These are phyloP conservation scores for Lithophane semibrunnea DNA, from an alignment of 2,888 invertebrate genomes.

Conservation along the genomic window DNA sequence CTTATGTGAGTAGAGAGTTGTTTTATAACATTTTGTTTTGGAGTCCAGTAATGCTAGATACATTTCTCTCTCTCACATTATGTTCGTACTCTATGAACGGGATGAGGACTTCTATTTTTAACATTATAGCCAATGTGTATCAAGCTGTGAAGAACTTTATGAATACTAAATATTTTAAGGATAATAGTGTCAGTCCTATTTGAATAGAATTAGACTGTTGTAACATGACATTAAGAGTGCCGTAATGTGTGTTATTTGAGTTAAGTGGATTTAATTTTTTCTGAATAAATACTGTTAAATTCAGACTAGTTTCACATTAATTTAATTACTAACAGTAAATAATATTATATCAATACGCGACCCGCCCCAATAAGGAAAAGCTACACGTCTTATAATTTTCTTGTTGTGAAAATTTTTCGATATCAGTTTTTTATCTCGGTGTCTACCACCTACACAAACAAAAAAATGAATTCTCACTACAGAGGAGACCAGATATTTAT, in stretches of 20 bases:
- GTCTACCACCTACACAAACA: conserved; percentile 27
- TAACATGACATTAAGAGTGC: not conserved
- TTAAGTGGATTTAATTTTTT: not conserved
- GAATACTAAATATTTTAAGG: conserved; percentile 85
- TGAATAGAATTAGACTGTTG: conserved; percentile 48
- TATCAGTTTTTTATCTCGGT: not conserved
- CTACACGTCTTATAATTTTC: not conserved
- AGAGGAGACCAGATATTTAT: conserved; percentile 3
- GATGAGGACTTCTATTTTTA: conserved; percentile 81
- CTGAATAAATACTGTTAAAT: conserved; percentile 4
- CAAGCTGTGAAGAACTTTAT: conserved; percentile 85
- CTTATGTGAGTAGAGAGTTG: conserved; percentile 82
- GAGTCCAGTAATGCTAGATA: conserved; percentile 87
- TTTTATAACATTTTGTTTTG: conserved; percentile 86
- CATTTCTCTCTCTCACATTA: conserved; percentile 81
- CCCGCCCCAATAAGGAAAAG: not conserved
- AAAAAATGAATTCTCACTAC: not conserved
- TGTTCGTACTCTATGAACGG: conserved; percentile 84
- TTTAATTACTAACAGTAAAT: not conserved
- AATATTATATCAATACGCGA: conserved; percentile 14
- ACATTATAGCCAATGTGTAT: conserved; percentile 86
- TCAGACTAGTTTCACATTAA: not conserved
- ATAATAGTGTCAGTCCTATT: conserved; percentile 80
- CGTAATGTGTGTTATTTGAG: not conserved
- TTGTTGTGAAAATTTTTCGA: not conserved